phyloP scores from a whole-genome alignment of 2,797 vertebrate genomes.

The Urocyon cinereoargenteus region DNA sequence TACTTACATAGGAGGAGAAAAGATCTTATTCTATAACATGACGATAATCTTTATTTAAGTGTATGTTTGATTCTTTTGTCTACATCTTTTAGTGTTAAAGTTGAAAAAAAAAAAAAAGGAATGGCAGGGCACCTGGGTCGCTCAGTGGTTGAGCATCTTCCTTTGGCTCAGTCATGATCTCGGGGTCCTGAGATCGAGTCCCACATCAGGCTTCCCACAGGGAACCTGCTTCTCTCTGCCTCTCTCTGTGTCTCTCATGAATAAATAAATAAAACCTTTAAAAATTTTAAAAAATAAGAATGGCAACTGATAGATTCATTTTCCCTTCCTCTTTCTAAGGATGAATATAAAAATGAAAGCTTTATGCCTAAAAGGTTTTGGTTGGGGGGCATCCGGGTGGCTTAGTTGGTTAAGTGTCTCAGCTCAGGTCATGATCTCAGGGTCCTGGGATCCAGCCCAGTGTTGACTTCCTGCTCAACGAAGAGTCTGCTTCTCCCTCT shows the following conservation, averaged over 20 bases:
- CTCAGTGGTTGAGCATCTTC: too few species aligned
- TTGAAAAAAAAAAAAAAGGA: neutral
- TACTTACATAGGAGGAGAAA: neutral
- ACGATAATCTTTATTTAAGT: neutral
- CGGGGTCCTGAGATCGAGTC: too few species aligned
- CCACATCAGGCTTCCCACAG: too few species aligned
- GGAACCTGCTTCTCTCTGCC: too few species aligned
- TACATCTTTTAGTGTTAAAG: neutral
- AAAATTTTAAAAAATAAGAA: neutral
- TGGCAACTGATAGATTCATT: neutral
- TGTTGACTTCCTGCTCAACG: neutral
- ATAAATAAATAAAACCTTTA: too few species aligned
- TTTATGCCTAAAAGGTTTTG: neutral
- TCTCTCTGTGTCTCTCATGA: too few species aligned
- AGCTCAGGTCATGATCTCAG: neutral
- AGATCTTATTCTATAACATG: neutral
- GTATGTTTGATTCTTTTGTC: neutral
- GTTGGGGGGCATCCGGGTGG: neutral
- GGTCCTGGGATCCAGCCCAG: neutral
- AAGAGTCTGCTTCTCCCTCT: neutral
- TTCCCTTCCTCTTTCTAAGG: neutral
- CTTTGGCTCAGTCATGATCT: too few species aligned
- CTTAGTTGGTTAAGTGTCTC: neutral
- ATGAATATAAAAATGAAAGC: neutral
- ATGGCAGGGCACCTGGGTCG: too few species aligned